These are phyloP conservation scores for Caloenas nicobarica DNA, from an alignment of 2,113 vertebrate species.

Conservation along the genomic window DNA sequence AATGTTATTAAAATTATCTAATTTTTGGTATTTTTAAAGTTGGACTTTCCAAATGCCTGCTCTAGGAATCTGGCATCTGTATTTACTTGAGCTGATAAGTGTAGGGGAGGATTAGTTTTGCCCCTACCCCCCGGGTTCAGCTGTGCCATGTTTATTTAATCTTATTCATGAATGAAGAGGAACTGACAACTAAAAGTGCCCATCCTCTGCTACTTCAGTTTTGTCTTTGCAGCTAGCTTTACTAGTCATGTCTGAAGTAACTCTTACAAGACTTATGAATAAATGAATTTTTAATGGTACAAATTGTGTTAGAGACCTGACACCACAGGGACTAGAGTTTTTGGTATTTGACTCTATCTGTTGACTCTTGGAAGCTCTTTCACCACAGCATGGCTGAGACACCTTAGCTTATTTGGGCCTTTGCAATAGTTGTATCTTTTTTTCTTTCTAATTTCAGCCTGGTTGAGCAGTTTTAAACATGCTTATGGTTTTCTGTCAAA, in stretches of 20 bases:
- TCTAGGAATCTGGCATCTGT: background rate
- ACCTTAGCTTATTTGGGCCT: background rate
- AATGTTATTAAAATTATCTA: too few species aligned
- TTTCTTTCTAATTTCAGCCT: background rate
- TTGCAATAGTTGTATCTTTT: background rate
- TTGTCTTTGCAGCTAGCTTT: background rate
- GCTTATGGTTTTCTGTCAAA: background rate
- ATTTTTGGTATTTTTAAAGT: too few species aligned
- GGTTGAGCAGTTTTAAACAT: background rate
- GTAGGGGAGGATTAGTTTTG: background rate
- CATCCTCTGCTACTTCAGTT: background rate
- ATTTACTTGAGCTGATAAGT: background rate
- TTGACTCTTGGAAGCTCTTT: background rate
- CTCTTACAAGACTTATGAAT: accelerated
- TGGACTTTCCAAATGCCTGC: background rate
- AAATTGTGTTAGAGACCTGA: background rate
- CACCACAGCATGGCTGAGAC: background rate
- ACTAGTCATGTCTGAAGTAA: background rate
- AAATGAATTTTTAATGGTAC: background rate
- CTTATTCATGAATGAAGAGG: background rate
- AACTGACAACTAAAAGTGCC: background rate
- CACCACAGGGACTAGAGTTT: background rate
- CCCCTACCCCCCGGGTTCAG: background rate
- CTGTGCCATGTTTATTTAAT: background rate
- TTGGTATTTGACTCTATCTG: background rate